These are phyloP conservation scores for Haplotaxodon microlepis DNA, from an alignment of 2,113 vertebrate genomes.

Conservation along the genomic window DNA sequence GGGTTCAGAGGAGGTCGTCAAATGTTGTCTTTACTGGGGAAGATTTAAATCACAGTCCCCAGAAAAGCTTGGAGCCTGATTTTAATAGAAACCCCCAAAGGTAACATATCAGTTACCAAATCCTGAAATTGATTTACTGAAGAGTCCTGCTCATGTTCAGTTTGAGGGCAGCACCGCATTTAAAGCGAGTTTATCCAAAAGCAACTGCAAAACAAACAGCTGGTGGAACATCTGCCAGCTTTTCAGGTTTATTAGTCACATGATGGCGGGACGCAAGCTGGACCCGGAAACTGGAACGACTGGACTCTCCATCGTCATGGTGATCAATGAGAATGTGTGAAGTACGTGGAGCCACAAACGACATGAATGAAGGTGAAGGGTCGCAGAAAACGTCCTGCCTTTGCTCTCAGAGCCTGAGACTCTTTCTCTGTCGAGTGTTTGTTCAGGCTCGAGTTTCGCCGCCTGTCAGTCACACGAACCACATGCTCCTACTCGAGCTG, in stretches of 20 bases:
- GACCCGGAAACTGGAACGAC: accelerated
- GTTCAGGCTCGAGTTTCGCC: accelerated
- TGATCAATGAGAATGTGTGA: not conserved
- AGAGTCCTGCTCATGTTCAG: not conserved
- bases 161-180: accelerated
- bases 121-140: not conserved
- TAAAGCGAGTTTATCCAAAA: not conserved
- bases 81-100: not conserved
- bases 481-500: not conserved
- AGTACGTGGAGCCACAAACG: not conserved
- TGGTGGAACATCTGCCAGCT: not conserved
- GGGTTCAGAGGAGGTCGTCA: not conserved
- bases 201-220: not conserved
- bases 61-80: not conserved
- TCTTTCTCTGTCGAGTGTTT: not conserved
- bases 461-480: not conserved
- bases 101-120: not conserved
- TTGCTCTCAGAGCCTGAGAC: not conserved
- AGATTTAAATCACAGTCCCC: accelerated
- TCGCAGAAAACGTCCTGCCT: not conserved
- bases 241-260: not conserved
- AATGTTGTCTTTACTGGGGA: not conserved
- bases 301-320: not conserved
- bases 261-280: accelerated
- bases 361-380: not conserved